Evolutionary conservation across 2,888 invertebrate genomes (phyloP).

Genomic region (Pantelozetes paolii): DNA sequence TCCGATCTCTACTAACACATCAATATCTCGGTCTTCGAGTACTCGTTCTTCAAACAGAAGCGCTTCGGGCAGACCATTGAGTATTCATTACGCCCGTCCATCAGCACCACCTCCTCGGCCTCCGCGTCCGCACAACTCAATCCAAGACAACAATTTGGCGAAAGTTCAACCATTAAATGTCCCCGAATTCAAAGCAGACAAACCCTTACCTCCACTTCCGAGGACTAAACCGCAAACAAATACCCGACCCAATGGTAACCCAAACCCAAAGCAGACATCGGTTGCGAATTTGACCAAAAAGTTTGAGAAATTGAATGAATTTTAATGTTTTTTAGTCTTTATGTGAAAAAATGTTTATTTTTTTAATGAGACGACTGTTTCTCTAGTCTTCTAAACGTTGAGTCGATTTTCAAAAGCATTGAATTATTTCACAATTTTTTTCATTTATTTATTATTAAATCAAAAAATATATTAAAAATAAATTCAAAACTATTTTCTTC

Average conservation of each 20-base stretch:
- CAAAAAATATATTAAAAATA: slow-evolving; percentile 9
- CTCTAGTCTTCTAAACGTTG: slow-evolving; percentile 29
- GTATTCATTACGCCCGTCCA: slow-evolving; percentile 35
- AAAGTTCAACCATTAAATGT: slow-evolving; percentile 7
- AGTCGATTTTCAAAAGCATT: not conserved
- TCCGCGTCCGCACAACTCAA: slow-evolving; percentile 21
- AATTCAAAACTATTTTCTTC: slow-evolving; percentile 6
- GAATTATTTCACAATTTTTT: not conserved
- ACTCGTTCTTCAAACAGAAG: slow-evolving; percentile 18
- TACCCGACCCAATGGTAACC: not conserved
- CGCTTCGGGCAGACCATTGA: not conserved
- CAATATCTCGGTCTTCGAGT: slow-evolving; percentile 35
- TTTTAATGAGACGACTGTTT: not conserved
- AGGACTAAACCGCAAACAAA: not conserved
- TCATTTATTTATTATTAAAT: slow-evolving; percentile 6
- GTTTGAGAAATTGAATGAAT: slow-evolving; percentile 13
- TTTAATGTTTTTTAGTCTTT: too few species aligned
- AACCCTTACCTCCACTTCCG: slow-evolving; percentile 23
- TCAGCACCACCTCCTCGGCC: slow-evolving; percentile 41
- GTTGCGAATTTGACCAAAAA: slow-evolving; percentile 24
- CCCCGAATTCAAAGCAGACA: slow-evolving; percentile 23
- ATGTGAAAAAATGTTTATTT: not conserved
- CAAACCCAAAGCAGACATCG: not conserved
- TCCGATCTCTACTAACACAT: not conserved
- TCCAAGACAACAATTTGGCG: not conserved